Evolutionary conservation across 2,888 invertebrate species (phyloP).

Genomic region (Nowickia ferox): DNA sequence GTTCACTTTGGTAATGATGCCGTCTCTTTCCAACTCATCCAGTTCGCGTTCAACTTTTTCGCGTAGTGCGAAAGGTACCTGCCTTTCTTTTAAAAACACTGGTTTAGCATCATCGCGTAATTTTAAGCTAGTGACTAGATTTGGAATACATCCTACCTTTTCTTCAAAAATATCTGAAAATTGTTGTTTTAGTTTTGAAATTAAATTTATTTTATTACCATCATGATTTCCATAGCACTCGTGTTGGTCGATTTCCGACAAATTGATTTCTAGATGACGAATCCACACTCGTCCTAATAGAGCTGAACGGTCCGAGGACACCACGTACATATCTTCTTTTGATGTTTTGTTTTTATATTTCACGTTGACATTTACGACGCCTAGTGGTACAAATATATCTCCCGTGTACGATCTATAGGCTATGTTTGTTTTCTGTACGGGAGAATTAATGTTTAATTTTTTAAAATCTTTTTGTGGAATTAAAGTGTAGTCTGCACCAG

Average conservation of each 20-base stretch:
- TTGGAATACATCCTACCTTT: no score
- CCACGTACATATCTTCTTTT: not conserved
- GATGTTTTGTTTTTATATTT: slow-evolving; percentile 26
- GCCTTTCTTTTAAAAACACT: no score
- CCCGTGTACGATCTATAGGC: slow-evolving; percentile 20
- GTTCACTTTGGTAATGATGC: no score
- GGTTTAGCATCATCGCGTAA: no score
- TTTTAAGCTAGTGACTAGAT: no score
- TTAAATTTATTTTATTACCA: not conserved
- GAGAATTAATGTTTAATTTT: slow-evolving; percentile 35
- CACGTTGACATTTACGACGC: slow-evolving; percentile 43
- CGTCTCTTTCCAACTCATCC: no score
- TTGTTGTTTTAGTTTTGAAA: not conserved
- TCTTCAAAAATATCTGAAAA: not conserved
- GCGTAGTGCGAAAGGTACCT: no score
- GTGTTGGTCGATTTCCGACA: not conserved
- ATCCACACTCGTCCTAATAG: no score
- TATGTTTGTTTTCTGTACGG: not conserved
- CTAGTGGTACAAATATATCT: slow-evolving; percentile 48
- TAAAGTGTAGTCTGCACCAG: slow-evolving; percentile 40
- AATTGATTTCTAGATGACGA: no score
- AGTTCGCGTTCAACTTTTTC: no score
- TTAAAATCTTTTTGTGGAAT: slow-evolving; percentile 46
- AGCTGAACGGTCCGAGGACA: not conserved
- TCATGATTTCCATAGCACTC: not conserved